Base-by-base conservation (phyloP, 2,888 invertebrate genomes). In the Camponotus fellah region DNA sequence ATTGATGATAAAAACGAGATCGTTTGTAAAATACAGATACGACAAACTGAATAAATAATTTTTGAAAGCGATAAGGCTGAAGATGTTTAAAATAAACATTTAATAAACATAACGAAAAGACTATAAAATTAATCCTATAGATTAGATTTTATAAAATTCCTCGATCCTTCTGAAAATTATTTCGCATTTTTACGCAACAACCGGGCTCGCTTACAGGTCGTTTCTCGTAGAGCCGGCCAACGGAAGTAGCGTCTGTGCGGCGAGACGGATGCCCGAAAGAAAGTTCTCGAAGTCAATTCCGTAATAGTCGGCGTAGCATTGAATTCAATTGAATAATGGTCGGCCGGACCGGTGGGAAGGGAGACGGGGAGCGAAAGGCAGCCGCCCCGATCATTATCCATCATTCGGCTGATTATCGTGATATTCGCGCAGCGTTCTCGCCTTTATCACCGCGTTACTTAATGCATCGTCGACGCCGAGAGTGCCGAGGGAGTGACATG, bases 311-410 rank as follows among this genome's bases (percentile, higher is more conserved):
- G 88, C 88, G 92, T 94, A 94, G 92, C 94, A 95, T 95, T 95
- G 94, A 94, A 95, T 95, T 94, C 94, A 95, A 95, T 95, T 95
- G 95, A 94, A 94, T 94, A 94, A 95, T 94, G 91, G 92, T 88
- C 87, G 82, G 85, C 14, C 43, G 72, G 53, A 40, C 21, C 66
- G 72, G 53, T 85, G 89, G 84, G 74, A 53, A n/a, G 84, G 72
- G 85, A 87, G 83, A 80, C 69, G 87, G 84, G 86, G 88, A 88
- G 89, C 89, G 92, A 93, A 92, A 92, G 93, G 91, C 92, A 92
- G 92, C 91, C 93, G 93, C 93, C 92, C 93, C 92, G 91, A 94
- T 94, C 92, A 93, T 94, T 94, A 94, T 93, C 92, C 91, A 92
- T 94, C 92, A 92, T 92, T 87, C 92, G 91, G 88, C 86, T 88